phyloP scores from a whole-genome alignment of 1,140 invertebrate genomes.

The Homalodisca vitripennis region DNA sequence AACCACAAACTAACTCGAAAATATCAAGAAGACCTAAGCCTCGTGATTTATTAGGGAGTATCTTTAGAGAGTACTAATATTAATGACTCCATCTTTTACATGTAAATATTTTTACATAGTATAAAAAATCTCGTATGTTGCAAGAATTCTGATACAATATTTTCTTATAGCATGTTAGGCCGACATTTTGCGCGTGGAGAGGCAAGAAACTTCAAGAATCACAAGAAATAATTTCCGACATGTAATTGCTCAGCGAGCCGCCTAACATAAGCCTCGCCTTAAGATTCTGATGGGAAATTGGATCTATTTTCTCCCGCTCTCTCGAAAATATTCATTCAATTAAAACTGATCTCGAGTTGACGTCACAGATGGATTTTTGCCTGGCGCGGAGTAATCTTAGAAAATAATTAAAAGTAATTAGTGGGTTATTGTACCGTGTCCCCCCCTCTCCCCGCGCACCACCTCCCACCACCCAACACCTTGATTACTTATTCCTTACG shows the following conservation, averaged over 20 bases:
- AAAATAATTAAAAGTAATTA: conserved; percentile 18
- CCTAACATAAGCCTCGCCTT: conserved; percentile 7
- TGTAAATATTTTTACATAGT: too few relatives aligned
- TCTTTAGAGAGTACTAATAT: too few relatives aligned
- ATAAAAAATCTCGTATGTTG: too few relatives aligned
- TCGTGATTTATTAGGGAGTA: too few relatives aligned
- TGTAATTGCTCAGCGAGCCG: conserved; percentile 22
- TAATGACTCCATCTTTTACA: too few relatives aligned
- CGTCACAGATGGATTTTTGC: conserved; percentile 9
- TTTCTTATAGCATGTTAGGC: too few relatives aligned
- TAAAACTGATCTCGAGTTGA: conserved; percentile 1
- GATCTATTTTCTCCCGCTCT: conserved; percentile 14
- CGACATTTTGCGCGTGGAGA: too few relatives aligned
- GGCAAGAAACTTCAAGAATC: conserved; percentile 11
- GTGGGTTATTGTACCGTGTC: neutral
- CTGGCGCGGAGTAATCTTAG: neutral
- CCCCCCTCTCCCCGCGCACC: neutral
- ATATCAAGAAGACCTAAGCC: too few relatives aligned
- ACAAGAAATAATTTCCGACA: conserved; percentile 26
- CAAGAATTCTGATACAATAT: too few relatives aligned
- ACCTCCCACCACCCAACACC: neutral
- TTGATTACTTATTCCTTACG: conserved; percentile 17
- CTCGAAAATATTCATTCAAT: conserved; percentile 18
- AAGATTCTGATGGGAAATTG: conserved; percentile 21
- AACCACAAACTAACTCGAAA: too few relatives aligned